Conservation (phyloP, 2,113 vertebrate species). For the Trematocara variabile region DNA sequence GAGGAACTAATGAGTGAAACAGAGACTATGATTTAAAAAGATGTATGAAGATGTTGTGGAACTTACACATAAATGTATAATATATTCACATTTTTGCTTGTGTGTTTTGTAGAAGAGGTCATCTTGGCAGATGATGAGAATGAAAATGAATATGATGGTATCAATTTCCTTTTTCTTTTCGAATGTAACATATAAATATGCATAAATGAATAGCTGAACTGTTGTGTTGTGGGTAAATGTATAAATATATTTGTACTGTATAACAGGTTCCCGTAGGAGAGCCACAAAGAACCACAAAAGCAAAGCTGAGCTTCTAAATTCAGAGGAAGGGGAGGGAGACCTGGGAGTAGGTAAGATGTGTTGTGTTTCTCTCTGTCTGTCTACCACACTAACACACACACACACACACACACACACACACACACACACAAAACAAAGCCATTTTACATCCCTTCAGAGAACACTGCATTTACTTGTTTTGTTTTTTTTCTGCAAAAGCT, state of each 20-base stretch:
- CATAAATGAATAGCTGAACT: background rate
- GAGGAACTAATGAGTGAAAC: background rate
- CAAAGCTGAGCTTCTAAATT: conserved; percentile 82
- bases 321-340: conserved; percentile 87
- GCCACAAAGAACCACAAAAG: conserved; percentile 90
- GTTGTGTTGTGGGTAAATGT: background rate
- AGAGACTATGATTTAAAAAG: background rate
- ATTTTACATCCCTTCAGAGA: background rate
- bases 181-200: background rate
- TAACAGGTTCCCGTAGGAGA: conserved; percentile 79
- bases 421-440: background rate
- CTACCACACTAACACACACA: background rate
- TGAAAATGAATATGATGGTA: conserved; percentile 90
- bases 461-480: background rate
- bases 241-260: background rate
- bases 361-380: background rate
- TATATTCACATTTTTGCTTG: background rate
- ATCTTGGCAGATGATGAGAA: conserved; percentile 89
- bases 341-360: conserved; percentile 80
- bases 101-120: conserved; percentile 82
- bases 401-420: background rate
- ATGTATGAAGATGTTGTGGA: background rate
- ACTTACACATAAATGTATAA: background rate
- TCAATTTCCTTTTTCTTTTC: background rate
- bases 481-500: background rate